phyloP scores from a whole-genome alignment of 1,140 invertebrate species.

The Bombus vancouverensis region DNA sequence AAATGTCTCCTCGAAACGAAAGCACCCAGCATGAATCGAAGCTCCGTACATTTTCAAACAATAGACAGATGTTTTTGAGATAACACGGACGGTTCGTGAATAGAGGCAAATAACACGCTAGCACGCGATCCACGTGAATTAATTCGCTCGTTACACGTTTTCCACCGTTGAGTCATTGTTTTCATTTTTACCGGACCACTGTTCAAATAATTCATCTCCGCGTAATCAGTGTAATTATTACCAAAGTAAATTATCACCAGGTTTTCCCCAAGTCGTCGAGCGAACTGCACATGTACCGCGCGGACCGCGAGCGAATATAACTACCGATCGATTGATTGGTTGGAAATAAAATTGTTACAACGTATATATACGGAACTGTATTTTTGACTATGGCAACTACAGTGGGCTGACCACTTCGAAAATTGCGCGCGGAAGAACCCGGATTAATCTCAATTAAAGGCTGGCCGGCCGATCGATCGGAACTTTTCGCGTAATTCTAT shows the following conservation, averaged over 20 bases:
- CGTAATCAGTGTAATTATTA: slow-evolving; percentile 33
- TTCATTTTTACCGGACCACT: slow-evolving; percentile 7
- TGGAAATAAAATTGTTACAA: slow-evolving; percentile 23
- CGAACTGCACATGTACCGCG: neutral
- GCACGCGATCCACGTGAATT: slow-evolving; percentile 22
- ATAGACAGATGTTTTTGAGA: slow-evolving; percentile 30
- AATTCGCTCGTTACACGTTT: neutral
- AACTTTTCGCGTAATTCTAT: slow-evolving; percentile 41
- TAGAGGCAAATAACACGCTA: slow-evolving; percentile 7
- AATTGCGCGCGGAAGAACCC: neutral
- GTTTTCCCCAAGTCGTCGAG: neutral
- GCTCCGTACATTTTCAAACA: slow-evolving; percentile 23
- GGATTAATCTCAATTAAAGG: slow-evolving; percentile 45
- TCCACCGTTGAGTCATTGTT: neutral
- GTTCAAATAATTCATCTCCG: neutral
- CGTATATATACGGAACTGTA: neutral
- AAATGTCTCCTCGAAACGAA: slow-evolving; percentile 8
- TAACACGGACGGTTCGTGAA: neutral
- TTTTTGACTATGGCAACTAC: neutral
- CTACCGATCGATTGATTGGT: neutral
- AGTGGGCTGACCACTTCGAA: neutral
- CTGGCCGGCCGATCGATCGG: neutral
- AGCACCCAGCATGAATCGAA: neutral
- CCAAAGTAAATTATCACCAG: slow-evolving; percentile 15
- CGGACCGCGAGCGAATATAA: neutral